A percentile compares a stretch with the other conserved stretches of the same genome.
Evolutionary conservation across 1,140 invertebrate genomes (phyloP).

Genomic region (Heliconius hermathena): DNA sequence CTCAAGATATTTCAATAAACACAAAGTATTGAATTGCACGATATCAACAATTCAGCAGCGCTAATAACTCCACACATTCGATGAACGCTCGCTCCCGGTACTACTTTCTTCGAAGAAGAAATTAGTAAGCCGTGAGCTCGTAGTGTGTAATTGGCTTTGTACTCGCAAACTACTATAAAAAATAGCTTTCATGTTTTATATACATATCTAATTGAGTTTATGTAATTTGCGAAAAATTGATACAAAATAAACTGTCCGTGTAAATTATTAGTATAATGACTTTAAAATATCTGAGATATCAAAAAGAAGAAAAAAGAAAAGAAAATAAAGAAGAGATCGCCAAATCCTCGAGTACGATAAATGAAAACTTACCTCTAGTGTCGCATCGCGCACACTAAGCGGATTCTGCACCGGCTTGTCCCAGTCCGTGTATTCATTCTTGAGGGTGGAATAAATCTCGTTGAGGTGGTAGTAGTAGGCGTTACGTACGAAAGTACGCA

Average conservation of each 20-base stretch:
- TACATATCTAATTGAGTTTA: background rate
- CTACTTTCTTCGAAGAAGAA: background rate
- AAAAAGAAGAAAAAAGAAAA: no score
- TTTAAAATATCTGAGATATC: no score
- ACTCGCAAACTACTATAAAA: background rate
- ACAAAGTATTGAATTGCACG: background rate
- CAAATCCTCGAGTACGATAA: background rate
- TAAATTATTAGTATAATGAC: no score
- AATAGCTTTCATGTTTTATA: background rate
- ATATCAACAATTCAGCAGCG: background rate
- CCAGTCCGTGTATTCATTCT: conserved; percentile 97
- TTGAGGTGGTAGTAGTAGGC: conserved; percentile 94
- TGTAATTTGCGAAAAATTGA: background rate
- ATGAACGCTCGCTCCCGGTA: background rate
- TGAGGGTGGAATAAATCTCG: conserved; percentile 94
- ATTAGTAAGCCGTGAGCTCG: background rate
- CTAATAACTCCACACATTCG: background rate
- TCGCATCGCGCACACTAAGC: conserved; percentile 88
- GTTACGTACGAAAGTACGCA: conserved; percentile 94
- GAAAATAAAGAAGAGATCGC: background rate
- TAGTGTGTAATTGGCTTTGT: background rate
- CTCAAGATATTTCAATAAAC: no score
- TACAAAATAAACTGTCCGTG: no score
- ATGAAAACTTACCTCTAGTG: conserved; percentile 81
- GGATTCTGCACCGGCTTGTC: conserved; percentile 89